A percentile compares a stretch with the other conserved stretches of the same genome.
phyloP scores from a whole-genome alignment of 2,888 invertebrate species.

The Aspidiotus destructor region DNA sequence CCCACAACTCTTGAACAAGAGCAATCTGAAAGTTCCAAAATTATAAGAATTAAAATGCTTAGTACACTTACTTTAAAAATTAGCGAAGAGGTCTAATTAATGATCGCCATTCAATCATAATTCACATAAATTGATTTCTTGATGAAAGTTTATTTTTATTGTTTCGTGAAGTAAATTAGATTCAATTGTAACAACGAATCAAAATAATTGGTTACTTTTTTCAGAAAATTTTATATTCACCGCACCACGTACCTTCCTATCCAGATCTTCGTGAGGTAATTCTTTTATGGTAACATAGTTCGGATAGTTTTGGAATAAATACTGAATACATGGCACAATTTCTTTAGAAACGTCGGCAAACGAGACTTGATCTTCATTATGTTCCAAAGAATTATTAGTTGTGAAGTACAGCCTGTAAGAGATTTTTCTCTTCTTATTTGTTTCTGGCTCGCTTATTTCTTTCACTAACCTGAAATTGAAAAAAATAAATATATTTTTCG shows the following conservation, averaged over 20 bases:
- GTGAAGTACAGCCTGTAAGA: slow-evolving; percentile 63
- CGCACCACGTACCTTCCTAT: slow-evolving; percentile 51
- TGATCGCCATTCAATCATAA: too few species aligned
- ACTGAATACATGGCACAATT: slow-evolving; percentile 33
- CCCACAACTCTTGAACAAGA: slow-evolving; percentile 67
- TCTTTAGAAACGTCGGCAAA: slow-evolving; percentile 60
- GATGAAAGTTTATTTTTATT: too few species aligned
- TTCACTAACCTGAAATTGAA: slow-evolving; percentile 21
- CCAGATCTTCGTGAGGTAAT: slow-evolving; percentile 55
- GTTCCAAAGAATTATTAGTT: slow-evolving; percentile 73
- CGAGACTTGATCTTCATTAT: slow-evolving; percentile 69
- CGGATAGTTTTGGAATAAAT: slow-evolving; percentile 34
- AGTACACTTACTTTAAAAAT: too few species aligned
- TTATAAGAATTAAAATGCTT: too few species aligned
- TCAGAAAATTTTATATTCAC: not conserved
- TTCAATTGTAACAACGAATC: too few species aligned
- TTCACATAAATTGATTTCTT: too few species aligned
- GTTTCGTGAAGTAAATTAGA: too few species aligned
- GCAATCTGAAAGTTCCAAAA: slow-evolving; percentile 13
- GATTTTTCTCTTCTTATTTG: slow-evolving; percentile 13
- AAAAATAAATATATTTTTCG: not conserved
- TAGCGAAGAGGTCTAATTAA: too few species aligned
- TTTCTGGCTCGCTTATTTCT: slow-evolving; percentile 39
- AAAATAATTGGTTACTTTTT: too few species aligned
- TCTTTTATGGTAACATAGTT: slow-evolving; percentile 58